Evolutionary conservation across 1,140 invertebrate genomes (phyloP), one percentile per base, ranked within the genome.

Genomic region (Hyphantria cunea): DNA sequence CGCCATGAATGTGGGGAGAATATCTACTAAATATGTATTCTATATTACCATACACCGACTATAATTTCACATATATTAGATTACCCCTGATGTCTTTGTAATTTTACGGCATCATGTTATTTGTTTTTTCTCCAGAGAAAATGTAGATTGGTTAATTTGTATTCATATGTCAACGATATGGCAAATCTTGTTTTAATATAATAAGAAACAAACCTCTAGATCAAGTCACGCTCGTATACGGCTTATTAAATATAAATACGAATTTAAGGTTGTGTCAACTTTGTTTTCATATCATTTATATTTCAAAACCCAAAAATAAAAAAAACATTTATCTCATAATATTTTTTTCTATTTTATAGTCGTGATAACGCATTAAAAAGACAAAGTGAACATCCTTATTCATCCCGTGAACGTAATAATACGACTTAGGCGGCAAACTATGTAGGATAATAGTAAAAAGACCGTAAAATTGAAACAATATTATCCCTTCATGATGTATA

Each of bases 1-100:
- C 74, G 64, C 47, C 66, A 69, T 59, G 74, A 72, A 72, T 76
- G 67, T 60, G 62, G 64, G 41, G 47, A 47, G 69, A 65, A 72
- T 64, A 70, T 74, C 67, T 66, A 68, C 66, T 66, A 72, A 76
- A 68, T 73, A 72, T 70, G 67, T 68, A 76, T 72, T 66, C 62
- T 42, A 56, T 64, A 54, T 50, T 54, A 34, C 58, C 66, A 50
- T 49, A 47, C 44, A 44, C 60, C n/a, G 37, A 51, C 59, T 65
- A 59, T 68, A 68, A 59, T 59, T 59, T 64, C 60, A 63, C 34
- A 60, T 42, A 48, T 60, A 55, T 66, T 64, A 64, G 45, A 58
- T 66, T 41, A 37, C 33, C 39, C 50, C 25, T 48, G 50, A 59
- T 37, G 53, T 65, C 58, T 17, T 61, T 65, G 50, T 67, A 62